Evolutionary conservation across 2,888 invertebrate species (phyloP).

Genomic region (Megastigmus dorsalis): DNA sequence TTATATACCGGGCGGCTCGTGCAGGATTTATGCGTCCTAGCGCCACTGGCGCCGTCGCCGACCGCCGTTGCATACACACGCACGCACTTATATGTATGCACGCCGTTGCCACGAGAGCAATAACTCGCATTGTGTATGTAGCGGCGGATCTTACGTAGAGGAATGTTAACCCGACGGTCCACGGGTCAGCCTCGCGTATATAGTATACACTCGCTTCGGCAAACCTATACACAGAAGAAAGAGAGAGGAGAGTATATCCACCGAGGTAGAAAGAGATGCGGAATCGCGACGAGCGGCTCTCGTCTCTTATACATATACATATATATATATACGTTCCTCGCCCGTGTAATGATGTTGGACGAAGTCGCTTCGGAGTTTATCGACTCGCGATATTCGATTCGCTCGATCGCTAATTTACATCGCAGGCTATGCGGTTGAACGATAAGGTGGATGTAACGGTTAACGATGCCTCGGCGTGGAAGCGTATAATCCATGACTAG

Average conservation of each 20-base stretch:
- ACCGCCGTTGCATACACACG: too few relatives aligned
- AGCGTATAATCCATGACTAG: too few relatives aligned
- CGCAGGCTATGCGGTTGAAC: background rate
- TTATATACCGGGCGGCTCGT: background rate
- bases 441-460: background rate
- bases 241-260: slow-evolving; percentile 8
- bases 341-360: background rate
- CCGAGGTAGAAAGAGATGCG: background rate
- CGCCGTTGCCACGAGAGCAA: slow-evolving; percentile 60
- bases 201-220: too few relatives aligned
- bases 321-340: background rate
- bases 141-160: slow-evolving; percentile 54
- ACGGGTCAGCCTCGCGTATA: slow-evolving; percentile 71
- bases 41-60: slow-evolving; percentile 69
- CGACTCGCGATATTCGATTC: background rate
- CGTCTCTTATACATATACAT: too few relatives aligned
- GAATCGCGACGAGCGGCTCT: background rate
- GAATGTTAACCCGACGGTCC: slow-evolving; percentile 72
- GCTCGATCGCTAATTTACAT: background rate
- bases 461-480: background rate
- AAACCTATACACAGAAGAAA: slow-evolving; percentile 54
- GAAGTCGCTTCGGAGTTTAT: background rate
- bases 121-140: slow-evolving; percentile 74
- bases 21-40: slow-evolving; percentile 69
- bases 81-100: slow-evolving; percentile 64